phyloP scores from a whole-genome alignment of 2,113 vertebrate species.

The Polypterus bichir region DNA sequence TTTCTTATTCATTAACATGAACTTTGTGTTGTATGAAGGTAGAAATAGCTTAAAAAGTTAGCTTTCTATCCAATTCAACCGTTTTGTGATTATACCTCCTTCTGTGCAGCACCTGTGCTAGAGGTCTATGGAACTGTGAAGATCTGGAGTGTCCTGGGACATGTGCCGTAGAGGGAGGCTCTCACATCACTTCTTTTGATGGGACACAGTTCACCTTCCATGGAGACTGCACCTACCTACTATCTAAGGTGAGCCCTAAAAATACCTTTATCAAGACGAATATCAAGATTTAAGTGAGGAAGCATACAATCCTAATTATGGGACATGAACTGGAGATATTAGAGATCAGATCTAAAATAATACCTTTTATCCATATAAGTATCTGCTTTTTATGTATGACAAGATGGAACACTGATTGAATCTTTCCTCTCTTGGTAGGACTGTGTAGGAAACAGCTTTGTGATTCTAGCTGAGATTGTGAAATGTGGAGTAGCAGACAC shows the following conservation, averaged over 20 bases:
- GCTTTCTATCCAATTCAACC: neutral
- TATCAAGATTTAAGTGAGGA: no score
- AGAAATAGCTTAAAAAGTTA: no score
- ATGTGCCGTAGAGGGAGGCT: constrained; percentile 69
- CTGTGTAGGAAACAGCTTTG: constrained; percentile 36
- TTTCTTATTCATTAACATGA: no score
- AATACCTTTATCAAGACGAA: no score
- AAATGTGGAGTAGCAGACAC: constrained; percentile 55
- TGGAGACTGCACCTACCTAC: constrained; percentile 60
- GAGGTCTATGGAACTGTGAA: constrained; percentile 56
- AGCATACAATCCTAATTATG: no score
- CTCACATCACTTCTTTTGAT: constrained; percentile 75
- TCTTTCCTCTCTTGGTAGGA: no score
- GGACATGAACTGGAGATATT: no score
- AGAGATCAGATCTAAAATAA: no score
- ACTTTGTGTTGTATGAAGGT: no score
- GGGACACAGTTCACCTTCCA: constrained; percentile 56
- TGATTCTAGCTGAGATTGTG: constrained; percentile 55
- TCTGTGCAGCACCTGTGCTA: constrained; percentile 47
- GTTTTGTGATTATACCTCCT: neutral
- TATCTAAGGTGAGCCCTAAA: constrained; percentile 53
- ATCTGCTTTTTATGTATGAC: no score
- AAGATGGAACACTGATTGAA: no score
- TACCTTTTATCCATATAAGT: no score
- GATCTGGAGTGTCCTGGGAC: constrained; percentile 51